Evolutionary conservation across 2,113 vertebrate genomes (phyloP).

Genomic region (Meles meles): DNA sequence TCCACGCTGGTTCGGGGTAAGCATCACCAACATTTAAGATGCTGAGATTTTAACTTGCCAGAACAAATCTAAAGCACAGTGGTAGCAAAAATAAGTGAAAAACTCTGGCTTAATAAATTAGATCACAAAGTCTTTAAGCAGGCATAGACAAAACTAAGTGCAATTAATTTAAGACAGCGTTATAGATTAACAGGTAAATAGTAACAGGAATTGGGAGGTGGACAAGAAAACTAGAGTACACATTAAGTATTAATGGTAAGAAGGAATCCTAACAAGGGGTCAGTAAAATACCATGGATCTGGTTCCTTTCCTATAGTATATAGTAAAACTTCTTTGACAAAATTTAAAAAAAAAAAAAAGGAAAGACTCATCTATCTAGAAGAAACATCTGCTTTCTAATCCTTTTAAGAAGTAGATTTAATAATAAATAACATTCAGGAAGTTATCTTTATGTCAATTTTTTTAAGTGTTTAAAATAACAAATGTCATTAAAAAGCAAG

Average conservation of each 20-base stretch:
- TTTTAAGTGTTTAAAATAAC: not conserved
- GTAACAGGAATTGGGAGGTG: not conserved
- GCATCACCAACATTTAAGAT: not conserved
- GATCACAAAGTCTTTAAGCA: not conserved
- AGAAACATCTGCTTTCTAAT: slow-evolving; percentile 18
- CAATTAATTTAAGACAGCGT: not conserved
- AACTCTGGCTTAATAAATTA: not conserved
- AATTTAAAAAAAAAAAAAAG: not conserved
- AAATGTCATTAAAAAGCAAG: not conserved
- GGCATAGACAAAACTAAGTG: not conserved
- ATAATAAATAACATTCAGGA: not conserved
- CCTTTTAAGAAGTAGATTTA: not conserved
- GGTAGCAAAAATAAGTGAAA: not conserved
- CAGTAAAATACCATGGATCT: not conserved
- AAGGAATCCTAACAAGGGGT: not conserved
- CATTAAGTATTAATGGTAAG: not conserved
- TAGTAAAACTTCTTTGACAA: not conserved
- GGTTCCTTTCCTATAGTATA: not conserved
- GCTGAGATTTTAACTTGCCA: not conserved
- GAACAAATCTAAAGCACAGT: not conserved
- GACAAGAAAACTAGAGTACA: not conserved
- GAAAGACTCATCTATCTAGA: not conserved
- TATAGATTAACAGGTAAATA: not conserved
- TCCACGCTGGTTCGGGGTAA: not conserved
- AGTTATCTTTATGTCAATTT: slow-evolving; percentile 22